Evolutionary conservation across 2,797 vertebrate species (phyloP).

Genomic region (Clarias fuscus): DNA sequence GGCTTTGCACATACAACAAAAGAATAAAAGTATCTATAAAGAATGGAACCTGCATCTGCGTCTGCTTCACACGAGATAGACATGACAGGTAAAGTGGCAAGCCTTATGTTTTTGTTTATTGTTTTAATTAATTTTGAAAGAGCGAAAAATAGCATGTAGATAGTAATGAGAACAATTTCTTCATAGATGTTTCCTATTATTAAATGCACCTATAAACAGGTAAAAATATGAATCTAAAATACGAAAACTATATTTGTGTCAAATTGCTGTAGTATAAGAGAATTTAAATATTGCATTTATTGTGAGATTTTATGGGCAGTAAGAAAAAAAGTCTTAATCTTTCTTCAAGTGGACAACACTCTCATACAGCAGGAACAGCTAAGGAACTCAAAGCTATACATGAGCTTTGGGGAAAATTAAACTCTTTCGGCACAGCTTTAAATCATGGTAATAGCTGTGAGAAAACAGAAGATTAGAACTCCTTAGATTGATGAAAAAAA

Average conservation of each 20-base stretch:
- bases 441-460: background rate
- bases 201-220: background rate
- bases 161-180: background rate
- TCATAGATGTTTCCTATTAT: background rate
- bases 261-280: background rate
- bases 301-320: background rate
- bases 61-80: too few relatives aligned
- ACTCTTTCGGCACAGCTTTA: background rate
- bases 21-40: too few relatives aligned
- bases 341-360: background rate
- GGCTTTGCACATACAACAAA: too few relatives aligned
- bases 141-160: background rate
- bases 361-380: background rate
- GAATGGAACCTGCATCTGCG: too few relatives aligned
- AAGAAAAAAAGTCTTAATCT: background rate
- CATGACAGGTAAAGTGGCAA: too few relatives aligned
- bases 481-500: background rate
- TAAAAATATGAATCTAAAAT: background rate
- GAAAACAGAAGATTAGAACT: background rate
- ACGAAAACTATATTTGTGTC: background rate
- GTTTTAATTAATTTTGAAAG: background rate
- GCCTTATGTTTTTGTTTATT: too few relatives aligned
- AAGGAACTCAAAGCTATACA: background rate
- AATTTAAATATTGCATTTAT: background rate
- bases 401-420: background rate